phyloP scores from a whole-genome alignment of 2,113 vertebrate genomes.

The Lanius collurio region DNA sequence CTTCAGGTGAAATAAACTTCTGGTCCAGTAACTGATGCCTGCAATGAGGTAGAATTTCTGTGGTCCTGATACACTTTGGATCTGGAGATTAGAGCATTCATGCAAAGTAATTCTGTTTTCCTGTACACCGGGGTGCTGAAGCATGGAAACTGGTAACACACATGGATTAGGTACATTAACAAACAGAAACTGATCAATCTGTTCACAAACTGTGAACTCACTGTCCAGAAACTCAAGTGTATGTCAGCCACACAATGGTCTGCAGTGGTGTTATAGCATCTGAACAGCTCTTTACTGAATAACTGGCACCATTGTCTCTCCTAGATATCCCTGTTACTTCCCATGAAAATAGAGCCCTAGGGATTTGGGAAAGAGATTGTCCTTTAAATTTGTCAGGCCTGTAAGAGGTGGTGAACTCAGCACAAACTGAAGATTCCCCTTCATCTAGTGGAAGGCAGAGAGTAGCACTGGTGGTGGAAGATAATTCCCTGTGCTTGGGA shows the following conservation, averaged over 20 bases:
- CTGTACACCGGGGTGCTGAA: neutral
- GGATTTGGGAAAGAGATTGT: neutral
- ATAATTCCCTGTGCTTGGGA: neutral
- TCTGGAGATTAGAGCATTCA: slow-evolving; percentile 50
- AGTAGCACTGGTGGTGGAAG: neutral
- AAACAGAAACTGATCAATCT: slow-evolving; percentile 36
- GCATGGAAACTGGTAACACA: neutral
- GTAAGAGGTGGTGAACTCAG: neutral
- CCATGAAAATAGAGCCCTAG: neutral
- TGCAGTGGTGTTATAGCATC: neutral
- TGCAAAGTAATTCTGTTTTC: slow-evolving; percentile 60
- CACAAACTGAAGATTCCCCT: neutral
- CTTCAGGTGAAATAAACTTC: neutral
- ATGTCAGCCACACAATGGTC: neutral
- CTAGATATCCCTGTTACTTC: neutral
- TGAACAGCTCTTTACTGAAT: neutral
- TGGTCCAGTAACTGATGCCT: neutral
- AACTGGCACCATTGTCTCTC: neutral
- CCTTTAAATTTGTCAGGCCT: neutral
- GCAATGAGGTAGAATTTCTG: neutral
- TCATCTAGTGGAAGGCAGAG: neutral
- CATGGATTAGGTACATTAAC: slow-evolving; percentile 32
- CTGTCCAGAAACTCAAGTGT: neutral
- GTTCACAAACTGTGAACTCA: slow-evolving; percentile 10
- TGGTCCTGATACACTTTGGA: neutral